These are phyloP conservation scores for Silvanus unidentatus DNA, from an alignment of 2,888 invertebrate genomes.

Conservation along the genomic window DNA sequence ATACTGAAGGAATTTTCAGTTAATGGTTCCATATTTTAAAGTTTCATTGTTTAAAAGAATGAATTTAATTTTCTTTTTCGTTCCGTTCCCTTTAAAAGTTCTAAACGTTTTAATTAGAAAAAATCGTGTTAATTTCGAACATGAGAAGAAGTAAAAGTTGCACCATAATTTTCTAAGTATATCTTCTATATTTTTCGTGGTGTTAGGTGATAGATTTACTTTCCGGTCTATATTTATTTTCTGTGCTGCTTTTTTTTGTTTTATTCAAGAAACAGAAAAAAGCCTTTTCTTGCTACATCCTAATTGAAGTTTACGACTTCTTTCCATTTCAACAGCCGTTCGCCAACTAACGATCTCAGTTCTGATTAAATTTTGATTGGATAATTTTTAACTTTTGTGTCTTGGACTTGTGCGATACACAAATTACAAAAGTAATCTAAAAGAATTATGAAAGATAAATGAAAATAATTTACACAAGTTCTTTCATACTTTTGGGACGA, in stretches of 20 bases:
- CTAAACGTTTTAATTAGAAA: no score
- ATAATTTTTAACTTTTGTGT: conserved; percentile 22
- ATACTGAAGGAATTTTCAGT: no score
- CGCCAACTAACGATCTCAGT: conserved; percentile 13
- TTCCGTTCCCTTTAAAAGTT: no score
- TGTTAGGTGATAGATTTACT: conserved; percentile 3
- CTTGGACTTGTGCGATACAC: conserved; percentile 15
- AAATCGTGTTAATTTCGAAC: no score
- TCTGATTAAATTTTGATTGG: conserved; percentile 23
- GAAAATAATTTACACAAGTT: conserved; percentile 16
- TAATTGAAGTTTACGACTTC: conserved; percentile 14
- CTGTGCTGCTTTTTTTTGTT: neutral
- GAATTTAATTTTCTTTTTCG: no score
- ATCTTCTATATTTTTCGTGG: no score
- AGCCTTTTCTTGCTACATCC: conserved; percentile 3
- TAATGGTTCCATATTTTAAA: no score
- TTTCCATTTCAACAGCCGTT: conserved; percentile 9
- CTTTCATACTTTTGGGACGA: no score
- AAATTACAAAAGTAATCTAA: conserved; percentile 22
- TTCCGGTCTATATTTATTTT: neutral
- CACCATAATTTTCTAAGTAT: no score
- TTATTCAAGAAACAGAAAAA: neutral
- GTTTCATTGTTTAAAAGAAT: no score
- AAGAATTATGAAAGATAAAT: conserved; percentile 22
- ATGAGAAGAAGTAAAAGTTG: no score